A percentile compares a stretch with the other conserved stretches of the same genome.
Conservation (phyloP, 2,888 invertebrate species). For the Bembecia ichneumoniformis region DNA sequence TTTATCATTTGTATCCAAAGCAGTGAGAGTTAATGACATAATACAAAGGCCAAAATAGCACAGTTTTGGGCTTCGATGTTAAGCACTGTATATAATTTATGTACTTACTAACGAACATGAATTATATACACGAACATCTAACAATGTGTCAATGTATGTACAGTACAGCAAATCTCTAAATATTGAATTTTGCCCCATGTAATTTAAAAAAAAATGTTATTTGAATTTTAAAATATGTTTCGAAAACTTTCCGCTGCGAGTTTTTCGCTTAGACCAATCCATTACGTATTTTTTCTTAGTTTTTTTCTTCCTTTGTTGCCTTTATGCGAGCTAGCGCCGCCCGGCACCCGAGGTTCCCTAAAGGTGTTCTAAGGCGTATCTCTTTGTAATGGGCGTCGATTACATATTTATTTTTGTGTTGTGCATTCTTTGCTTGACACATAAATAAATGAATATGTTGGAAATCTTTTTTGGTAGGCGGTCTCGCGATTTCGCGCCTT, state of each 20-base stretch:
- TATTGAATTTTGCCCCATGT: too few relatives aligned
- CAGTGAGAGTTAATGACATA: too few relatives aligned
- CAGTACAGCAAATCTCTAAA: too few relatives aligned
- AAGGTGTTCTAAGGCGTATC: constrained; percentile 64
- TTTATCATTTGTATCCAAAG: too few relatives aligned
- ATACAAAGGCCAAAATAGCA: too few relatives aligned
- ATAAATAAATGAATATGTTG: constrained; percentile 62
- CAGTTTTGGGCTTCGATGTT: too few relatives aligned
- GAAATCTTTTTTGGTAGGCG: constrained; percentile 27
- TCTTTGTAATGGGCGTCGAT: constrained; percentile 53
- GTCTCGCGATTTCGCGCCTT: constrained; percentile 57
- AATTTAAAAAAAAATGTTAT: too few relatives aligned
- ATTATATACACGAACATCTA: too few relatives aligned
- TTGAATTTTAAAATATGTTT: too few relatives aligned
- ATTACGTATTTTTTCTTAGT: constrained; percentile 39
- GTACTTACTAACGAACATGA: too few relatives aligned
- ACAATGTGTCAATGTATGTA: too few relatives aligned
- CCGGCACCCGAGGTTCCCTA: constrained; percentile 47
- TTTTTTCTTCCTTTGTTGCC: constrained; percentile 63
- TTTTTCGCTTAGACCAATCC: constrained; percentile 20
- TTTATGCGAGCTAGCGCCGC: constrained; percentile 69
- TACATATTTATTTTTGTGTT: constrained; percentile 71
- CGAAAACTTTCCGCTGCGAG: not conserved
- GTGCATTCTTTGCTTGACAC: constrained; percentile 63
- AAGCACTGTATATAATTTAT: too few relatives aligned